Base-by-base conservation (phyloP, 2,888 invertebrate species). In the Phyllotreta striolata region DNA sequence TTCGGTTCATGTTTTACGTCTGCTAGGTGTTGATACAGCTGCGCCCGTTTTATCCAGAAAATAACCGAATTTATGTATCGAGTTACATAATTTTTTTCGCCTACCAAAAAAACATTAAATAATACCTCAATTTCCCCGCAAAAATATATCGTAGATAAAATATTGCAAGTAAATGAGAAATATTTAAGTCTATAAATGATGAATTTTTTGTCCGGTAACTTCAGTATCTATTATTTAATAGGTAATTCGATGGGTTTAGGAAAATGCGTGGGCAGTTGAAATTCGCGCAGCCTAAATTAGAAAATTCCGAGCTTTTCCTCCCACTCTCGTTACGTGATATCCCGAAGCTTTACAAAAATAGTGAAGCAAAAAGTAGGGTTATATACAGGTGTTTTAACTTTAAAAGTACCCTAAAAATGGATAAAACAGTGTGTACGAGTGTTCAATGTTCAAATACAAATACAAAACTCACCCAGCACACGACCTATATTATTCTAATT, bases 261-360 rank as follows among this genome's bases (percentile, higher is more conserved):
- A 24, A 24, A 52, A 52, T 38, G 24, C 4, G 24, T 24, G 4
- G 24, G 24, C 24, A 24, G 24, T 24, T 24, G 24, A 24, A 24
- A 24, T 24, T 24, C 8, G n/a, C 37, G 41, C 8, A 43, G 37
- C 56, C 56, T 44, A 5, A 43, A 44, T 37, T 56, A 44, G 43
- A 51, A 37, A 51, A 12, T 4, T 8, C 44, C 12, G 12, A n/a
- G 46, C 35, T 10, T 44, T 34, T 10, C 13, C 60, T 44, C 60
- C 60, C 60, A 60, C 60, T 60, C 52, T n/a, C 6, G 60, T 38
- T 40, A 60, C 38, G 35, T 39, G 60, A 60, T 38, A 60, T 52
- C 51, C 10, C 24, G 2, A 24, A 51, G 12, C 37, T 43, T 52
- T 10, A 44, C 54, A 52, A 60, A 60, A 60, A 60, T 60, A 60